A percentile compares a stretch with the other conserved stretches of the same genome.
These are phyloP conservation scores for Heliconius sara DNA, from an alignment of 2,888 invertebrate species.

Conservation along the genomic window DNA sequence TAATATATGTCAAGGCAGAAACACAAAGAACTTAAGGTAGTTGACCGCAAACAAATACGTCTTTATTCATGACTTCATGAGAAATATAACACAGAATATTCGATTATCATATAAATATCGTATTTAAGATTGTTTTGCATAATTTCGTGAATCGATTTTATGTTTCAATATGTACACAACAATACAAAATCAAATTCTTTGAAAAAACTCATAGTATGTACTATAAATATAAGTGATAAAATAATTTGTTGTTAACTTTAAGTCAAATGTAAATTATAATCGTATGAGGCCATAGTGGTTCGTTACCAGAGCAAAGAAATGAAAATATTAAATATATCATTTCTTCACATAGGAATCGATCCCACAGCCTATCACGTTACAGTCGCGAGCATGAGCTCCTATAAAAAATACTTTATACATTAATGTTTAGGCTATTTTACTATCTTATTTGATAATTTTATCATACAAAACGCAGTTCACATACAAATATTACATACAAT, in stretches of 20 bases:
- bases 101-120: conserved; percentile 27
- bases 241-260: background rate
- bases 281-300: background rate
- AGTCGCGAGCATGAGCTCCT: background rate
- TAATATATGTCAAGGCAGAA: conserved; percentile 5
- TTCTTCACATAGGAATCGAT: background rate
- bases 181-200: background rate
- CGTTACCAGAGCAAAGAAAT: too few relatives aligned
- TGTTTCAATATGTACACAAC: background rate
- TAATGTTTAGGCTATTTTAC: background rate
- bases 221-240: background rate
- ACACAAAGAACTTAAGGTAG: conserved; percentile 13
- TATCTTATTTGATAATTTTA: background rate
- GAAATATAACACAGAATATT: conserved; percentile 17
- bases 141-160: conserved; percentile 1
- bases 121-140: conserved; percentile 13
- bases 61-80: conserved; percentile 37
- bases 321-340: background rate
- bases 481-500: background rate
- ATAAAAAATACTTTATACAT: too few relatives aligned
- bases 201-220: background rate
- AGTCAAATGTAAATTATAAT: background rate
- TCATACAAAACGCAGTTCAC: background rate
- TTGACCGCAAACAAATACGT: conserved; percentile 27
- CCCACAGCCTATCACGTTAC: background rate